phyloP scores from a whole-genome alignment of 2,888 invertebrate species.

The Endomychus coccineus region DNA sequence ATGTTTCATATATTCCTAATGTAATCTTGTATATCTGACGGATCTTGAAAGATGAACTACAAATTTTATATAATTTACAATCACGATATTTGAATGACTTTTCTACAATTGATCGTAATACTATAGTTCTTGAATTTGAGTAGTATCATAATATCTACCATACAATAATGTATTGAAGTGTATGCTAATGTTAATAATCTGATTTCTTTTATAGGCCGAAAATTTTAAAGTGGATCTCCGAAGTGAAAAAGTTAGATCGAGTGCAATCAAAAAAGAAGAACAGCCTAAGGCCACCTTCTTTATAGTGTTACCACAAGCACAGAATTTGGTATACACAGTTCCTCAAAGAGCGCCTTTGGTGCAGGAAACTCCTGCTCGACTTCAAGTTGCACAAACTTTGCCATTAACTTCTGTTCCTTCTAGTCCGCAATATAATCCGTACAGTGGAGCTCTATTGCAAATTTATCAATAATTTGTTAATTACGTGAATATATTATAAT shows the following conservation, averaged over 20 bases:
- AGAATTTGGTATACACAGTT: slow-evolving; percentile 26
- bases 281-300: slow-evolving; percentile 19
- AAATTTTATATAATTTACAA: no score
- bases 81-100: not conserved
- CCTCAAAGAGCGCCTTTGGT: slow-evolving; percentile 20
- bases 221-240: slow-evolving; percentile 22
- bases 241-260: slow-evolving; percentile 13
- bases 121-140: not conserved
- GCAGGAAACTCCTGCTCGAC: slow-evolving; percentile 18
- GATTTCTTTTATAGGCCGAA: no score
- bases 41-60: no score
- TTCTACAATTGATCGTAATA: not conserved
- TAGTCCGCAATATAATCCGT: slow-evolving; percentile 29
- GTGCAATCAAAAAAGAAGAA: slow-evolving; percentile 19
- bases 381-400: slow-evolving; percentile 6
- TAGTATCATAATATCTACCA: no score
- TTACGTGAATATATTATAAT: not conserved
- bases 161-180: no score
- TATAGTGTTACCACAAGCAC: slow-evolving; percentile 33
- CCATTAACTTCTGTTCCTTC: slow-evolving; percentile 9
- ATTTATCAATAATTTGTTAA: slow-evolving; percentile 26
- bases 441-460: slow-evolving; percentile 31
- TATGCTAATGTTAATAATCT: no score
- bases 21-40: no score
- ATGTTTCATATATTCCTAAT: no score